These are phyloP conservation scores for Hyppa rectilinea DNA, from an alignment of 2,888 invertebrate species.

Conservation along the genomic window DNA sequence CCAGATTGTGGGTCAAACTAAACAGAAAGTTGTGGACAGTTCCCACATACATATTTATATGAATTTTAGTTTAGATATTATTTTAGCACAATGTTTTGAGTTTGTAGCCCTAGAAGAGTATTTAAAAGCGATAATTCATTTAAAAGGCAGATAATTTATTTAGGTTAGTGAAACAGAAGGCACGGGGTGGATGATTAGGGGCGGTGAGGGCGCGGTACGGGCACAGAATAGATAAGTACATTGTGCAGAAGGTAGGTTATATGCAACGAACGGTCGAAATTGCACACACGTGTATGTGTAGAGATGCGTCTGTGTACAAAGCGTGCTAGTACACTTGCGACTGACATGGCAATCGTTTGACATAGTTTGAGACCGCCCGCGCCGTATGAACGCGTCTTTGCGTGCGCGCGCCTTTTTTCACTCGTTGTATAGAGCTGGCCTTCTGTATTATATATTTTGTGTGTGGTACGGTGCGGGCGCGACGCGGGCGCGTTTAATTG, in stretches of 20 bases:
- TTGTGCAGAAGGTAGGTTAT: conserved; percentile 19
- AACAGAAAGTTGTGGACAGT: background rate
- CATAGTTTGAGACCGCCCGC: too few relatives aligned
- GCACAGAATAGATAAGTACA: conserved; percentile 3
- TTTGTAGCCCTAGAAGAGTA: conserved; percentile 58
- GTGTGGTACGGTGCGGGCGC: conserved; percentile 47
- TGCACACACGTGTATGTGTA: background rate
- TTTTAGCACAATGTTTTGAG: conserved; percentile 42
- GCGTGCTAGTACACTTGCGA: background rate
- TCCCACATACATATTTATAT: background rate
- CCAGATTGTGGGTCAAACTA: background rate
- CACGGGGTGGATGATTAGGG: conserved; percentile 61
- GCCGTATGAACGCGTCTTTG: background rate
- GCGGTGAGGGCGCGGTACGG: conserved; percentile 40
- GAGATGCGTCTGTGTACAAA: background rate
- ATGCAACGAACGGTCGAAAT: background rate
- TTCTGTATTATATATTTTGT: background rate
- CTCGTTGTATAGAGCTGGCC: background rate
- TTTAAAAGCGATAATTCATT: conserved; percentile 72
- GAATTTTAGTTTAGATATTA: conserved; percentile 24
- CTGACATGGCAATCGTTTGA: background rate
- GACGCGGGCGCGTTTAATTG: conserved; percentile 72
- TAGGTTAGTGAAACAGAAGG: conserved; percentile 71
- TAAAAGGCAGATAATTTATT: conserved; percentile 73
- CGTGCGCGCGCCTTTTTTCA: background rate